Conservation (phyloP, 2,888 invertebrate genomes). For the Machimus atricapillus region DNA sequence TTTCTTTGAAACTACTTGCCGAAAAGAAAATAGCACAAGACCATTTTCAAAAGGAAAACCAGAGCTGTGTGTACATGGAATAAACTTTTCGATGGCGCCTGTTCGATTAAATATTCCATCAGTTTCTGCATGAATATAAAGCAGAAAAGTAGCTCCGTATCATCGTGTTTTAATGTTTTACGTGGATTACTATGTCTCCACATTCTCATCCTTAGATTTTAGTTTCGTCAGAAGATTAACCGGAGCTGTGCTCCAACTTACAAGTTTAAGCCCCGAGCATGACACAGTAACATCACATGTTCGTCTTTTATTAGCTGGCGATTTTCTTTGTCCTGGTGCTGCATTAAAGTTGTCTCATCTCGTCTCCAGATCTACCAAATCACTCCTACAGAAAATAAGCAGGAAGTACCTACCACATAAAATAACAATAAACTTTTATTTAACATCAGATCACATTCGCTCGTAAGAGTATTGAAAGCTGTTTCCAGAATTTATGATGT, state of each 20-base stretch:
- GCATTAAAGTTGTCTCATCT: neutral
- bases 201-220: neutral
- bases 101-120: conserved; percentile 30
- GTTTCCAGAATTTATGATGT: neutral
- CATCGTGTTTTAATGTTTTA: conserved; percentile 13
- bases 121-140: conserved; percentile 19
- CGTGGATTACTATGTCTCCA: conserved; percentile 1
- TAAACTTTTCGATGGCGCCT: neutral
- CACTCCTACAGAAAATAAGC: neutral
- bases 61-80: neutral
- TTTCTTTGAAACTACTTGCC: neutral
- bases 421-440: neutral
- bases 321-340: neutral
- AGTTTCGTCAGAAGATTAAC: neutral
- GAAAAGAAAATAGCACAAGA: neutral
- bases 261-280: neutral
- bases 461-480: neutral
- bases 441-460: neutral
- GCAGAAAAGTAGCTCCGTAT: neutral
- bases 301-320: neutral
- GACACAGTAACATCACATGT: neutral
- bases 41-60: neutral
- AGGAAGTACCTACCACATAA: neutral
- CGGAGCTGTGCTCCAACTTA: neutral
- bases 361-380: neutral